Evolutionary conservation across 2,113 vertebrate species (phyloP), one percentile per base, ranked within the genome.

Genomic region (Nesospiza acunhae): DNA sequence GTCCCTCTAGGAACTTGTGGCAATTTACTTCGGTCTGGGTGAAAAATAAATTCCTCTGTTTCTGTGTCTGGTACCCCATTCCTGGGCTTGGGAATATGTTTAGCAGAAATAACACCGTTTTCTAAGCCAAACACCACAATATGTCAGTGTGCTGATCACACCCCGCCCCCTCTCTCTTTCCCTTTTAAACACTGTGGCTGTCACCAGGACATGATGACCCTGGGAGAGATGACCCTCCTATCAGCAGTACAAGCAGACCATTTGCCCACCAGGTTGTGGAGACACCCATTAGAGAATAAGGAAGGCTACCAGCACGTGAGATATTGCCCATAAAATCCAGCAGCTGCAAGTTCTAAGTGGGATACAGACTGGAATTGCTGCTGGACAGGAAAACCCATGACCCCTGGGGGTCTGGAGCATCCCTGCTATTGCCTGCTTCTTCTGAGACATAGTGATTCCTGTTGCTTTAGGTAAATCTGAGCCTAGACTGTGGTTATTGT

Each of bases 101-200:
- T 39, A 84, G 67, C 41, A 86, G 26, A 73, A 76, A 23, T 49
- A 67, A 21, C 41, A 60, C 14, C 19, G 19, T 33, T 68, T 63
- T 35, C 79, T 70, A 56, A 50, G 58, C 31, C n/a, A 68, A 75
- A 21, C 8, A 37, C 10, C 1, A 3, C 31, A 46, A 37, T 6
- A 37, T 2, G 16, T n/a, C 41, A 74, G 64, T 0, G 0, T 64
- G 31, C 24, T 44, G 22, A 67, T 53, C 70, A 70, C 0, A 0
- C 5, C 6, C 56, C 42, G 46, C 2, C 6, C 5, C 20, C 47
- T 28, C 37, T 64, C 52, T n/a, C 58, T 42, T 79, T 23, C 72
- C 16, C 13, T 75, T 62, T 63, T 44, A 75, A 78, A 28, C 30
- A 30, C 50, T 47, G 46, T 49, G 39, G 33, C 7, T 86, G 62